Percentiles rank a stretch among this genome's conserved stretches.
Evolutionary conservation across 2,888 invertebrate genomes (phyloP).

Genomic region (Drosophila hamatofila): DNA sequence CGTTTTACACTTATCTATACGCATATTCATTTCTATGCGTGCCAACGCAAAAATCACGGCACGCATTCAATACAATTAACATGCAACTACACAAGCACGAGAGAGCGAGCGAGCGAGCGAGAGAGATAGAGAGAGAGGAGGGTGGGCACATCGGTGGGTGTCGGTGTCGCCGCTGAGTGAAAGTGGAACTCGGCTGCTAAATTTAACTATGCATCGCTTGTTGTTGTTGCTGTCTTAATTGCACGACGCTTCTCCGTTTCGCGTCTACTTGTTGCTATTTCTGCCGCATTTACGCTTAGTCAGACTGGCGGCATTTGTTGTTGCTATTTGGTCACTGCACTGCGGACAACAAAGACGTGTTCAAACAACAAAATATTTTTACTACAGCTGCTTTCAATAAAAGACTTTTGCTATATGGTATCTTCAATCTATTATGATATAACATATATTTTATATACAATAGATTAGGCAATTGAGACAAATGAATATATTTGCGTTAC

Average conservation of each 20-base stretch:
- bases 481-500: neutral
- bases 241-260: slow-evolving; percentile 63
- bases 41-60: slow-evolving; percentile 38
- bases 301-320: slow-evolving; percentile 70
- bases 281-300: slow-evolving; percentile 73
- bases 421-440: neutral
- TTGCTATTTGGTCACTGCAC: slow-evolving; percentile 48
- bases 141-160: slow-evolving; percentile 41
- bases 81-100: slow-evolving; percentile 34
- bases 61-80: slow-evolving; percentile 50
- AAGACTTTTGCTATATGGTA: too few species aligned
- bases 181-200: slow-evolving; percentile 83
- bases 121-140: slow-evolving; percentile 21
- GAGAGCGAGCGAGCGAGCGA: slow-evolving; percentile 12
- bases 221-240: slow-evolving; percentile 68
- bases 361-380: neutral
- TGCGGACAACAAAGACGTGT: neutral
- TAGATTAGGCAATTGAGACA: neutral
- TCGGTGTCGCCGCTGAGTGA: slow-evolving; percentile 68
- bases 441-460: neutral
- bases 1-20: neutral
- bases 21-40: slow-evolving; percentile 18
- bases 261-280: slow-evolving; percentile 78
- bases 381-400: neutral
- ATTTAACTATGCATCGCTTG: slow-evolving; percentile 72